Evolutionary conservation across 1,140 invertebrate species (phyloP).

Genomic region (Chlorops oryzae): DNA sequence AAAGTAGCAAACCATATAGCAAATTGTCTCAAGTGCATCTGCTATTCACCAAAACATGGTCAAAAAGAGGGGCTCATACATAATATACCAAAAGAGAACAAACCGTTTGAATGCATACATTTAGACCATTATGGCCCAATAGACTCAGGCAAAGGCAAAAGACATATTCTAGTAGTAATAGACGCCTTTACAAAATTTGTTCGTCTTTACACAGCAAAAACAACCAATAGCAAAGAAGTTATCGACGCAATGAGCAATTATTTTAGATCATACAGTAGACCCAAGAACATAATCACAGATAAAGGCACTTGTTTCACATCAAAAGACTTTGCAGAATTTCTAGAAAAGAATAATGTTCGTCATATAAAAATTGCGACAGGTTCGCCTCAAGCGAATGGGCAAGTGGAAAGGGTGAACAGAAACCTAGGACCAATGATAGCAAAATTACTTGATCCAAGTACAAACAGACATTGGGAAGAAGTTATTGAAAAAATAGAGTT

Average conservation of each 20-base stretch:
- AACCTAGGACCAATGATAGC: too few relatives aligned
- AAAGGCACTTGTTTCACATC: constrained; percentile 29
- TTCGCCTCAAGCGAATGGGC: constrained; percentile 20
- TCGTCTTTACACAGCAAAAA: constrained; percentile 1
- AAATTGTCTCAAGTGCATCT: constrained; percentile 36
- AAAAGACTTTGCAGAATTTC: constrained; percentile 21
- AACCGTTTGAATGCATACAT: constrained; percentile 24
- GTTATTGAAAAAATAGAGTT: too few relatives aligned
- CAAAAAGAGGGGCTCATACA: constrained; percentile 43
- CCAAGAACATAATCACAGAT: constrained; percentile 23
- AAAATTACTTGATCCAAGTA: too few relatives aligned
- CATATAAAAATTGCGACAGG: constrained; percentile 16
- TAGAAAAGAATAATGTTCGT: constrained; percentile 13
- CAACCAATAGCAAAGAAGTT: constrained; percentile 20
- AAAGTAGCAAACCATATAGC: constrained; percentile 32
- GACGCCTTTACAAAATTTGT: constrained; percentile 28
- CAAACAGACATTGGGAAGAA: too few relatives aligned
- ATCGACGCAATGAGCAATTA: too few relatives aligned
- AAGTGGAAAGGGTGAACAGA: too few relatives aligned
- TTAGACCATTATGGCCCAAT: constrained; percentile 28
- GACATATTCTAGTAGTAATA: constrained; percentile 48
- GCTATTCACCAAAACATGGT: constrained; percentile 28
- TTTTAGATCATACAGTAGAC: constrained; percentile 13
- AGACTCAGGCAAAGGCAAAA: constrained; percentile 40
- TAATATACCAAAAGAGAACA: constrained; percentile 9